Base-by-base conservation (phyloP, 2,888 invertebrate genomes). In the Acleris cristana region DNA sequence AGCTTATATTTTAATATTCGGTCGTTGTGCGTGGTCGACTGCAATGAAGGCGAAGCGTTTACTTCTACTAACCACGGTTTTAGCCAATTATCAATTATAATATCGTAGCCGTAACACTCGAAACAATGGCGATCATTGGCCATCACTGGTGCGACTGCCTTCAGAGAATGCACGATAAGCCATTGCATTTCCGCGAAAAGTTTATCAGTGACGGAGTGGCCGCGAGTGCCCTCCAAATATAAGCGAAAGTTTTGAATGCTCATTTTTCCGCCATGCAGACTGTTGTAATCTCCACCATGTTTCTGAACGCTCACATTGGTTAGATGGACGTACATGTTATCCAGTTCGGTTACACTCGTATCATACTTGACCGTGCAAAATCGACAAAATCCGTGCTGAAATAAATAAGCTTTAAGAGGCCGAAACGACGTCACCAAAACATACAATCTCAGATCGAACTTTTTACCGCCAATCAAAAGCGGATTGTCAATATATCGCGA, bases 301-400 rank as follows among this genome's bases (percentile, higher is more conserved):
- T 98, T 99, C 88, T 99, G 99, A 18, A 99, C 98, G 67, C 99
- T 98, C 2, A 99, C 99, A 87, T 99, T 99, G 18, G 99, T 99
- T 72, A 99, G 94, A 92, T 99, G 99, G 64, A 99, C 97, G 81
- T 98, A 99, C 96, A 98, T 97, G 85, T 97, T 98, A 86, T 98
- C 98, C 76, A 97, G 87, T 86, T 97, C 97, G 52, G 96, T 96
- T 34, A 96, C 96, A 83, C 96, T 97, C 0, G 96, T 97, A 81
- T 98, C 98, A 80, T 99, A 99, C 85, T 98, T 98, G 23, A 98
- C 98, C 0, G 98, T 98, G 80, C 99, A 99, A 87, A 99, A 99
- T 69, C 99, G 95, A 83, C 99, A 98, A 87, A 99, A 99, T 2
- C 99, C 99, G 64, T 97, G 94, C 78, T 96, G 97, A 83, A 97